phyloP scores from a whole-genome alignment of 1,140 invertebrate genomes.

The Rhagoletis zephyria region DNA sequence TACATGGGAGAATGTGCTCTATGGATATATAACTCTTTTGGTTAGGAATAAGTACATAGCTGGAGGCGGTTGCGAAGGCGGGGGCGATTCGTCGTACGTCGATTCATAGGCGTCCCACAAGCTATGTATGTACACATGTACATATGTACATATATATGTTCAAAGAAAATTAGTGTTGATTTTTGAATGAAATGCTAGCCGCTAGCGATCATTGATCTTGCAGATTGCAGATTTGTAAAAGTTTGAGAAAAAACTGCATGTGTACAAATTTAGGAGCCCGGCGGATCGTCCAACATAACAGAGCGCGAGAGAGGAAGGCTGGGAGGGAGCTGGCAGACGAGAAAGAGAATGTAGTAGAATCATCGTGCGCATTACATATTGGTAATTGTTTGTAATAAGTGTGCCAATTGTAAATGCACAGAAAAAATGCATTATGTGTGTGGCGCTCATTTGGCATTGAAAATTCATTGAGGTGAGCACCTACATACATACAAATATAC shows the following conservation, averaged over 20 bases:
- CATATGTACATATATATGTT: not conserved
- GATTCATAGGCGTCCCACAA: too few relatives aligned
- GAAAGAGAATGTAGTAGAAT: not conserved
- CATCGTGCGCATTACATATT: not conserved
- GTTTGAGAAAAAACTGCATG: not conserved
- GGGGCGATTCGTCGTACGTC: too few relatives aligned
- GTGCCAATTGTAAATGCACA: slow-evolving; percentile 5
- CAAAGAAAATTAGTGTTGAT: slow-evolving; percentile 1
- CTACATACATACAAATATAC: not conserved
- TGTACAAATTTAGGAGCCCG: not conserved
- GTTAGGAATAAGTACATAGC: too few relatives aligned
- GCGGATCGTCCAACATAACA: not conserved
- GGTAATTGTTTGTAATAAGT: slow-evolving; percentile 41
- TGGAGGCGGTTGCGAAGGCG: too few relatives aligned
- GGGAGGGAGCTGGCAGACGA: not conserved
- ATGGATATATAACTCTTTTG: too few relatives aligned
- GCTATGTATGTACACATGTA: not conserved
- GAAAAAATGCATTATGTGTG: not conserved
- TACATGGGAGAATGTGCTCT: not conserved
- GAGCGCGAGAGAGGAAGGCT: not conserved
- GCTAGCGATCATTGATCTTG: slow-evolving; percentile 42
- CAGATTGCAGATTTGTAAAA: not conserved
- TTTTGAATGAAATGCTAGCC: slow-evolving; percentile 39
- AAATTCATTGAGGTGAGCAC: slow-evolving; percentile 2
- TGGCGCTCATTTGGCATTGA: slow-evolving; percentile 37